phyloP scores from a whole-genome alignment of 2,797 vertebrate species.

The Macrochelys suwanniensis region DNA sequence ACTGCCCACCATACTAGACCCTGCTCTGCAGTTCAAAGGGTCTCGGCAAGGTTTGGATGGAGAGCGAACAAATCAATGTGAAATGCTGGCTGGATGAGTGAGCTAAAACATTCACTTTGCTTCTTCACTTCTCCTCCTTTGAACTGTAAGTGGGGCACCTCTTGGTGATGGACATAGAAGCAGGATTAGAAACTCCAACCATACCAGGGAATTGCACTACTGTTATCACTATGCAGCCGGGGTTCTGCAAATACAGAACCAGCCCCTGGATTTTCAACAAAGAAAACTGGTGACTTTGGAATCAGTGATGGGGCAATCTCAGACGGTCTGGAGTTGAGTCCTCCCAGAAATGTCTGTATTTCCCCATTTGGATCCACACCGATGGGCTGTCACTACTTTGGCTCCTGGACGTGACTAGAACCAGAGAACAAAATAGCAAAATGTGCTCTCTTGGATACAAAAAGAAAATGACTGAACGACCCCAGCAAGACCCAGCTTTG shows the following conservation, averaged over 20 bases:
- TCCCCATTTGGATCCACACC: neutral
- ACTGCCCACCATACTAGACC: neutral
- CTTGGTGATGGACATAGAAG: neutral
- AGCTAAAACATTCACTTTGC: neutral
- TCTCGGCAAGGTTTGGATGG: neutral
- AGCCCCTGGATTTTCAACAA: neutral
- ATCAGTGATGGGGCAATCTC: neutral
- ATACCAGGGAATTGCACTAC: neutral
- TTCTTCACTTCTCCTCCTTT: slow-evolving; percentile 24
- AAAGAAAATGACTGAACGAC: fast-evolving
- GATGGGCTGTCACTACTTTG: neutral
- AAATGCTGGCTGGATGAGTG: neutral
- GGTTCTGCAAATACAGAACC: neutral
- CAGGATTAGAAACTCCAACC: slow-evolving; percentile 10
- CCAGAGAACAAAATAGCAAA: fast-evolving
- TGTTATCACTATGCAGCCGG: neutral
- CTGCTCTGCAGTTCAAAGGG: neutral
- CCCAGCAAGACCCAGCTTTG: neutral
- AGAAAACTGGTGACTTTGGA: neutral
- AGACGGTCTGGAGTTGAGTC: neutral
- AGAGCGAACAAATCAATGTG: neutral
- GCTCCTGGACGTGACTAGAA: neutral
- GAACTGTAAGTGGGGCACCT: neutral
- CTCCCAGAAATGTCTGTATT: neutral
- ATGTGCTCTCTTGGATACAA: fast-evolving